These are phyloP conservation scores for Nestor notabilis DNA, from an alignment of 2,113 vertebrate species.

Conservation along the genomic window DNA sequence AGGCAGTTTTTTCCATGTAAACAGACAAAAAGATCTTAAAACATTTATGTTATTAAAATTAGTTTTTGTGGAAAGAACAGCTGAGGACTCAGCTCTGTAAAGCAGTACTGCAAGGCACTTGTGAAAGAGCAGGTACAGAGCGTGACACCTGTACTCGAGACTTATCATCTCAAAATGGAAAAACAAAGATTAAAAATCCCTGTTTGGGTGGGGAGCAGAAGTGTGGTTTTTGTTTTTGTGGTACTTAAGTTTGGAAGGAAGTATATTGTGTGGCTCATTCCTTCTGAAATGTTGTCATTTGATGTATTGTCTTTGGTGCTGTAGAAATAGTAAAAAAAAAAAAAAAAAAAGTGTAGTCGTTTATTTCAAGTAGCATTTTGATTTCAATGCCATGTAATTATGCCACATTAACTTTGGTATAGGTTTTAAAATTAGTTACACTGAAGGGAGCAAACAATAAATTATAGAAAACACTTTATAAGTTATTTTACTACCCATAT, in stretches of 20 bases:
- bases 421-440: neutral
- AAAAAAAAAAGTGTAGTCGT: neutral
- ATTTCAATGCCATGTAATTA: neutral
- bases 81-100: neutral
- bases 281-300: neutral
- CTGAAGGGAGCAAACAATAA: neutral
- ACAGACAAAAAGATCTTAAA: neutral
- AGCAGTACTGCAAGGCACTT: neutral
- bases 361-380: neutral
- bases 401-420: neutral
- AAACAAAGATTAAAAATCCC: neutral
- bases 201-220: neutral
- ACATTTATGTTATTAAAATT: neutral
- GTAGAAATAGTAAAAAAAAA: neutral
- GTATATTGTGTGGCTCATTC: neutral
- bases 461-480: neutral
- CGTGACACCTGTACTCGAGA: too few relatives aligned
- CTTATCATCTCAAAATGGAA: neutral
- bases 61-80: neutral
- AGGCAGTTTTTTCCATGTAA: neutral
- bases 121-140: neutral
- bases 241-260: neutral
- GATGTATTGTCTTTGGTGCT: neutral
- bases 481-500: neutral
- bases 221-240: neutral